Base-by-base conservation (phyloP, 1,140 invertebrate species). In the Hylaeus volcanicus region DNA sequence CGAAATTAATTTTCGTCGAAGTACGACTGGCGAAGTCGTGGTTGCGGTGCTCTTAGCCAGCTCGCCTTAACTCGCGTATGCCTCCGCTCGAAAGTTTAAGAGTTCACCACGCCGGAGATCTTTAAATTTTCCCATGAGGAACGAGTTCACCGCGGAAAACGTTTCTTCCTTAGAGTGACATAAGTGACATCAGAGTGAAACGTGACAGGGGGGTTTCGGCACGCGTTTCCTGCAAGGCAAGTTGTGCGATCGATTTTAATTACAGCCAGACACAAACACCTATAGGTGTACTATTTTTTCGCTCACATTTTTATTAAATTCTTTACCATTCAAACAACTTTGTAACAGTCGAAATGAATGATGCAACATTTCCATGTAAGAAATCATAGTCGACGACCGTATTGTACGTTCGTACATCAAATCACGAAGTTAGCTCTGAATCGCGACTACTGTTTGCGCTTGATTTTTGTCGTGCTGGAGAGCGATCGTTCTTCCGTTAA, bases 1-100 rank as follows among this genome's bases (percentile, higher is more conserved):
- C 39, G 12, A 69, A 70, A 77, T 77, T 77, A 71, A 77, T 77
- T 77, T 70, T 70, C 75, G 55, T 70, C 66, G 14, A 70, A 70
- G 56, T 61, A 14, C 41, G 12, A 43, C 43, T 48, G 15, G 45
- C 43, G 43, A 12, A 41, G 8, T 53, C 51, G 65, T 58, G 63
- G 51, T 58, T 68, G 65, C 65, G 65, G 65, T 48, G n/a, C 75
- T 26, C 56, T 64, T 61, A 53, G 39, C 69, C 53, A 15, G 53
- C 69, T 65, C 74, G 51, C 56, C 74, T 75, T 66, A 48, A 39
- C 45, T 70, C 75, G 61, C 75, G 63, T 41, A 14, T 68, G 37
- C 55, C 26, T 26, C 39, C 43, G 41, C 37, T 39, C 45, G 75
- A 77, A 71, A 70, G 43, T 77, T 77, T 60, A 77, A 71, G 45